Conservation (phyloP, 2,797 vertebrate species). For the Coendou prehensilis region DNA sequence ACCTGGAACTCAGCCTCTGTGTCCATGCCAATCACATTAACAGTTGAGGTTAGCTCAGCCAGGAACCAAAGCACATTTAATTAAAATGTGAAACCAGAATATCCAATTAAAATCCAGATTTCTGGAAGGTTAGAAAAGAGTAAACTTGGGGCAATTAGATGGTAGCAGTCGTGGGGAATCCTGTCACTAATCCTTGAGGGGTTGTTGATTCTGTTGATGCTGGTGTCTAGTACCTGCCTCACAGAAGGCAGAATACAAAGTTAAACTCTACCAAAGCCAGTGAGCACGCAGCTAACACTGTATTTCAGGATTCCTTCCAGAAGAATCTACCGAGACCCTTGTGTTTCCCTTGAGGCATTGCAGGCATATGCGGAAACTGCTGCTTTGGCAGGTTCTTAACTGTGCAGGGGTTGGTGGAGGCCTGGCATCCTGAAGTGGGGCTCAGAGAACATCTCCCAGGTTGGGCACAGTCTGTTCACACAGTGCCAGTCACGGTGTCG, state of each 20-base stretch:
- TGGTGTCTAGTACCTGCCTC: neutral
- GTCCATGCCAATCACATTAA: neutral
- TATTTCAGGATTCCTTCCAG: neutral
- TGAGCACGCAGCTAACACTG: neutral
- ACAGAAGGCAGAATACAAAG: neutral
- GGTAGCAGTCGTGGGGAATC: neutral
- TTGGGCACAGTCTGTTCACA: neutral
- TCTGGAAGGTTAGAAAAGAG: neutral
- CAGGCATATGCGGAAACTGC: neutral
- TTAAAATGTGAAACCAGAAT: constrained; percentile 46
- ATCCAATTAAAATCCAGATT: constrained; percentile 26
- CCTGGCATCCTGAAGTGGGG: neutral
- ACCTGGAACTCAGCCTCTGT: neutral
- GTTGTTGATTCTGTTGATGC: neutral
- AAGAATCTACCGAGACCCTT: neutral
- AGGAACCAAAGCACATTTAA: neutral
- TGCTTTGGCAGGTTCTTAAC: constrained; percentile 10
- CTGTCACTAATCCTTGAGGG: neutral
- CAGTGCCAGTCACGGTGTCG: neutral
- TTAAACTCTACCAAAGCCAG: neutral
- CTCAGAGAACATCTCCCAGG: neutral
- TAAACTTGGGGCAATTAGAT: neutral
- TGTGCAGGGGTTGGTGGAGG: neutral
- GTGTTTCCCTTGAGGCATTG: neutral
- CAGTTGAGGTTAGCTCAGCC: neutral